Base-by-base conservation (phyloP, 2,113 vertebrate genomes). In the Thamnaconus septentrionalis region DNA sequence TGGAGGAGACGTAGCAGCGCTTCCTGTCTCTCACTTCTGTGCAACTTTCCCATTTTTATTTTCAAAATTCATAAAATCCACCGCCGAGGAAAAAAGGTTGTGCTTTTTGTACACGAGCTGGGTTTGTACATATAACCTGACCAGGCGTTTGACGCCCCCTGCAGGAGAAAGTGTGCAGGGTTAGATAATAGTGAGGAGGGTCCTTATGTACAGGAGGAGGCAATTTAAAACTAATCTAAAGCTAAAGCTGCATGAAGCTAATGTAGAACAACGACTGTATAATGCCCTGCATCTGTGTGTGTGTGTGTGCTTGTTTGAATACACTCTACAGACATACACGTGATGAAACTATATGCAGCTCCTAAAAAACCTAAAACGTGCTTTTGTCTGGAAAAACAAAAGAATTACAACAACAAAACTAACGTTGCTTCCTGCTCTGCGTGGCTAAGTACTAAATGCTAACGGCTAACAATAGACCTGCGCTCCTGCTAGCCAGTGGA, bases 111-210 rank as follows among this genome's bases (percentile, higher is more conserved):
- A 45, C 5, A 45, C 44, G 44, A 45, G 44, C 44, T 31, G 18
- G 18, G 18, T 31, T 31, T 31, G 44, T 6, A 45, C 5, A 3
- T 6, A 1, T 6, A 45, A 45, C 44, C 44, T 45, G 44, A 5
- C 7, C 5, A 7, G 44, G 7, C 44, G 8, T 42, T 76, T 44
- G 1, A 57, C 68, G 56, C 58, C 61, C 65, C 60, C 70, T 53
- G 41, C 59, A 55, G 62, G 59, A 79, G 54, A 64, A 59, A 75
- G 18, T 83, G 84, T 85, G 84, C 68, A 44, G 57, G 57, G 89
- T 88, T 88, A 90, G 89, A 92, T 90, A 85, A 88, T 85, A 84
- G 84, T 69, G 67, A 52, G 18, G 18, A 31, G 18, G 57, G 66
- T 18, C 18, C 18, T 4, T 79, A 86, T 84, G 71, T 85, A 88